A percentile compares a stretch with the other conserved stretches of the same genome.
Conservation (phyloP, 2,113 vertebrate genomes). For the Indicator maculatus region DNA sequence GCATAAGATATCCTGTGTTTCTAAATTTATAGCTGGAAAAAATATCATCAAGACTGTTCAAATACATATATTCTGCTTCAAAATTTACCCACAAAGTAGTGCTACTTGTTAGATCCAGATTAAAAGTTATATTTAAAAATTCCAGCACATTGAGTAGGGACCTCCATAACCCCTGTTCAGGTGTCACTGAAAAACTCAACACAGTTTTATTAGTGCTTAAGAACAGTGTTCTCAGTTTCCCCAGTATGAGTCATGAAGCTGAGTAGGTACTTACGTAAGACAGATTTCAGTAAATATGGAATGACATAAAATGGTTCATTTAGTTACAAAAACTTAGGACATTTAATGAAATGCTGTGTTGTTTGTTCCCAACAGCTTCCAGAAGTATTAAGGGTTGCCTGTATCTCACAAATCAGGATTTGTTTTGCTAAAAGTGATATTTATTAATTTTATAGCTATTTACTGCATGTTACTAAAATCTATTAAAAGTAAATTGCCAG, state of each 20-base stretch:
- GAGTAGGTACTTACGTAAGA: not conserved
- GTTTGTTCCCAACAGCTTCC: not conserved
- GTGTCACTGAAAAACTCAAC: not conserved
- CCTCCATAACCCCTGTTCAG: not conserved
- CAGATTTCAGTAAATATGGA: not conserved
- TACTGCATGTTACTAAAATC: not conserved
- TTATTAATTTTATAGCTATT: not conserved
- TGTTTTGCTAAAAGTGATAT: not conserved
- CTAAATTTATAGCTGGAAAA: slow-evolving; percentile 35
- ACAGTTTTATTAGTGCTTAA: not conserved
- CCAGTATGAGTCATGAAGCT: not conserved
- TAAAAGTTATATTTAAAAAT: not conserved
- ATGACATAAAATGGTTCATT: not conserved
- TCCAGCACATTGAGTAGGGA: not conserved
- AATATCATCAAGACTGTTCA: not conserved
- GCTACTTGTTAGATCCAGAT: not conserved
- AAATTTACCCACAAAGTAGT: not conserved
- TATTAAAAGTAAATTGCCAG: not conserved
- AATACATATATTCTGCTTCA: not conserved
- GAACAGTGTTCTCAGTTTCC: not conserved
- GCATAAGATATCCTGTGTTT: not conserved
- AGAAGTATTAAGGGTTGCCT: not conserved
- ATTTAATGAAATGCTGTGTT: not conserved
- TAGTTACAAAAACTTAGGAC: not conserved
- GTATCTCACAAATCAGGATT: not conserved